phyloP scores from a whole-genome alignment of 2,113 vertebrate genomes.

The Hypanus sabinus region DNA sequence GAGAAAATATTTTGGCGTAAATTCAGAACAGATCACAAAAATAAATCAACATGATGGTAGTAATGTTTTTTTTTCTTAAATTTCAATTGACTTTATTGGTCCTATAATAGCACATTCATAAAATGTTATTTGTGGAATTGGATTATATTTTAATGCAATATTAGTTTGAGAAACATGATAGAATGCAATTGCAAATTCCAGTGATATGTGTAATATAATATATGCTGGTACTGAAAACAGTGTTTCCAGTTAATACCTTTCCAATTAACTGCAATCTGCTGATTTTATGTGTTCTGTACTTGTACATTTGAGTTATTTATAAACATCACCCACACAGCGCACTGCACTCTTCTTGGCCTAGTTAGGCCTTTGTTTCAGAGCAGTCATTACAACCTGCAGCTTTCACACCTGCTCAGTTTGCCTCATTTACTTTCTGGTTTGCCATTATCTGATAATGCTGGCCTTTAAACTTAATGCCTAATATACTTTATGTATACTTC shows the following conservation, averaged over 20 bases:
- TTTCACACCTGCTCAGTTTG: constrained; percentile 5
- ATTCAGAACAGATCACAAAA: not conserved
- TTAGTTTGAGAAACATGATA: not conserved
- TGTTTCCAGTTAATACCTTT: not conserved
- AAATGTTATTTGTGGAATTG: not conserved
- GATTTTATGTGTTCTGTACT: not conserved
- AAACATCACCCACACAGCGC: not conserved
- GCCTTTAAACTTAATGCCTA: not conserved
- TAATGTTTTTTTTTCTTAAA: not conserved
- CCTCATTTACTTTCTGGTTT: not conserved
- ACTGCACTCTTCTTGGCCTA: not conserved
- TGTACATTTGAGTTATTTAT: not conserved
- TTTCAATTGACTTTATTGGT: not conserved
- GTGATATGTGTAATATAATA: not conserved
- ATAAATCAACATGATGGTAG: not conserved
- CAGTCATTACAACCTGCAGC: not conserved
- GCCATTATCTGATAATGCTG: not conserved
- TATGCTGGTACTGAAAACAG: not conserved
- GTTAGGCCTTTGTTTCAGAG: not conserved
- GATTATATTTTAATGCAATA: not conserved
- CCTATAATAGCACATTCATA: not conserved
- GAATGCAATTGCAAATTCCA: not conserved
- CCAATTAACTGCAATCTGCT: not conserved
- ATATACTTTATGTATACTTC: not conserved
- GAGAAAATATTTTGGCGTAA: not conserved